Evolutionary conservation across 1,140 invertebrate genomes (phyloP), one percentile per base, ranked within the genome.

Genomic region (Cydia amplana): DNA sequence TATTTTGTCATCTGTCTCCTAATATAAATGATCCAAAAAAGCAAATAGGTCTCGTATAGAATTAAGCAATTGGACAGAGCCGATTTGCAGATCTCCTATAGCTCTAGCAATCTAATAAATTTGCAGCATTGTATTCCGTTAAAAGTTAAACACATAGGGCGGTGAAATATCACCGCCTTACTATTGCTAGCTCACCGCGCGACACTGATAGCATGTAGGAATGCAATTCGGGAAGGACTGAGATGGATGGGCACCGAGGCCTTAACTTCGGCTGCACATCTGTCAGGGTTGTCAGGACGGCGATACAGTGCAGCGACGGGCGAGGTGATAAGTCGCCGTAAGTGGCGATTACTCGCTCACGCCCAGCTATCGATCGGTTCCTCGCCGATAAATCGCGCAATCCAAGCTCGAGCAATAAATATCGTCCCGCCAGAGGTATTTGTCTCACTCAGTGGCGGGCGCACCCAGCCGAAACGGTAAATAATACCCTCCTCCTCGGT

Each of bases 401-500:
- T 92, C 89, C 87, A 90, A 90, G 84, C 89, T 89, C 86, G 84
- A 87, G 91, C 89, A 88, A 92, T 92, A 92, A 92, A 92, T 92
- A 91, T 91, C 86, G 85, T 83, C 82, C 87, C 89, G 83, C 81
- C 85, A 82, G 82, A 85, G 89, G 85, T 89, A 92, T 92, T 92
- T 91, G 91, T 92, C 91, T 91, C 91, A 88, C 88, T 91, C 89
- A 89, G 88, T 89, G 88, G 88, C 88, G 89, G 85, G 88, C 86
- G 87, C 91, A 87, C 85, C 88, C 85, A 86, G 84, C 87, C 88
- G 91, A 88, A 92, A 91, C 89, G 88, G 89, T 92, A 92, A 91
- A 92, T 92, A 92, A 92, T 92, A 91, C 91, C 91, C 89, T 92
- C 89, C 90, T 90, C 88, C 89, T 91, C 91, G 91, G 88, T 92